Base-by-base conservation (phyloP, 2,797 vertebrate species). In the Gorsachius magnificus region DNA sequence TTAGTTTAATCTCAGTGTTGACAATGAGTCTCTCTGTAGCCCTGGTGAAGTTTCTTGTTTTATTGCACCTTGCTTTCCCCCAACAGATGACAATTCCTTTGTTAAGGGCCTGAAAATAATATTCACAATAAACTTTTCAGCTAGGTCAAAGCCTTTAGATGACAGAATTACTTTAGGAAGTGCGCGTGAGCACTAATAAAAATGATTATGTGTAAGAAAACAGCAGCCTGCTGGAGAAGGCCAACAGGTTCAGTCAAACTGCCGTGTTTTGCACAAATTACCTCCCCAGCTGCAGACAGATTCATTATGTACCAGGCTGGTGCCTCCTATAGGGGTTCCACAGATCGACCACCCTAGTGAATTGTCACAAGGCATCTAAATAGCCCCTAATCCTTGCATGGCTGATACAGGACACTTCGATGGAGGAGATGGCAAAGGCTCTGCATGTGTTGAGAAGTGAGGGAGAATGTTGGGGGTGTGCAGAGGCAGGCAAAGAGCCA, bases 81-180 rank as follows among this genome's bases (percentile, higher is more conserved):
- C 50, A 88, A 81, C 16, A 78, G 45, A 50, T 0, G 36, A 78
- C 22, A 24, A 54, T 20, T 88, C 65, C 64, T 89, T 80, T 46
- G 60, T 72, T 90, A 89, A 85, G 50, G 56, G 16, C 5, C 75
- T 77, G 90, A 92, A 92, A 94, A 90, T 14, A 66, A 90, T 26
- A 45, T 50, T 88, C 36, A 54, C 75, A 80, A 77, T 74, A 90
- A 93, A 84, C 74, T 95, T 92, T 89, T 87, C 80, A 87, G 58
- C 26, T 38, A 56, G 43, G 75, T 82, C 77, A 76, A 89, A 82
- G 66, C 38, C 74, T 93, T 87, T 43, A 84, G 92, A 48, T 74
- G 92, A 95, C 60, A 89, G 90, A 89, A 93, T n/a, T n/a, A 43
- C 51, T 90, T 93, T 82, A 84, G 88, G 65, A 84, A 87, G 65